phyloP scores from a whole-genome alignment of 2,113 vertebrate species.

The Marmota flaviventris region DNA sequence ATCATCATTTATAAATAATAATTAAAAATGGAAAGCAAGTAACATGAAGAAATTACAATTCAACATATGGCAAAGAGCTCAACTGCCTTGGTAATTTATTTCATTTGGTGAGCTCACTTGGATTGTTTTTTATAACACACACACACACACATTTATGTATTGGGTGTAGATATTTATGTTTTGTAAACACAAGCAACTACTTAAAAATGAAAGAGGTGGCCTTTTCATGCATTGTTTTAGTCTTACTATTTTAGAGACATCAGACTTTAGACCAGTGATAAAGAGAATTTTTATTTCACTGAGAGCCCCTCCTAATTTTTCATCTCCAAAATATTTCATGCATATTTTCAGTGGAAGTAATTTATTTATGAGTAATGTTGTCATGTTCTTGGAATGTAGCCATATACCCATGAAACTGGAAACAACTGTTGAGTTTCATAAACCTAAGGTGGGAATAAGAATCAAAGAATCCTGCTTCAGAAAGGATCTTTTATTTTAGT shows the following conservation, averaged over 20 bases:
- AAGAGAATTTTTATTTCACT: neutral
- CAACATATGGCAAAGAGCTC: neutral
- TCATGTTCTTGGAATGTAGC: neutral
- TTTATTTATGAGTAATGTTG: constrained; percentile 26
- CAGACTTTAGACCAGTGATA: neutral
- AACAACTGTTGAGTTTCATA: neutral
- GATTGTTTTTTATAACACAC: neutral
- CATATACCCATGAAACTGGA: neutral
- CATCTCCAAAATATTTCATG: neutral
- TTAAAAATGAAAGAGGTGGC: neutral
- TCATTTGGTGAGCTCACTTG: neutral
- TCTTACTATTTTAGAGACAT: neutral
- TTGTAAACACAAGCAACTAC: neutral
- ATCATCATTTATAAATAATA: constrained; percentile 19
- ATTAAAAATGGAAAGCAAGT: neutral
- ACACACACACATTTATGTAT: neutral
- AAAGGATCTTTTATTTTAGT: neutral
- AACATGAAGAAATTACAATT: constrained; percentile 19
- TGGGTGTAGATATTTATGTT: neutral
- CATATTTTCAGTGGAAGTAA: neutral
- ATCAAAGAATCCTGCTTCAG: neutral
- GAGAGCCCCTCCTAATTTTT: neutral
- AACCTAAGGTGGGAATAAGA: neutral
- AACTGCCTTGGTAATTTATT: neutral
- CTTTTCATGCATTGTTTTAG: neutral